Conservation (phyloP, 1,140 invertebrate species). For the Aphelenchoides besseyi region DNA sequence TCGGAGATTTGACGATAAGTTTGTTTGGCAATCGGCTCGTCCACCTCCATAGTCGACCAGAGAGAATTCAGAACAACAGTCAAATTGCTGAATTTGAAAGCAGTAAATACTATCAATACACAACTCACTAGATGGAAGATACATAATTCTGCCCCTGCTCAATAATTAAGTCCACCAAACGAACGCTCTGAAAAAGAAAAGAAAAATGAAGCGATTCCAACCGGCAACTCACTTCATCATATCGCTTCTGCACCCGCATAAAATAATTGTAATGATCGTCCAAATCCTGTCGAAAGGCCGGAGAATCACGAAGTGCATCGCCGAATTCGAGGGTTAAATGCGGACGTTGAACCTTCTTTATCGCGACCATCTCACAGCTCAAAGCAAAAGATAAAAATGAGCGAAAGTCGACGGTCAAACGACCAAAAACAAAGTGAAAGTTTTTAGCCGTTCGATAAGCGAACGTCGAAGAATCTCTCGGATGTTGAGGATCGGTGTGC, state of each 20-base stretch:
- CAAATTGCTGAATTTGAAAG: slow-evolving; percentile 44
- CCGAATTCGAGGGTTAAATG: slow-evolving; percentile 29
- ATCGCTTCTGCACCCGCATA: slow-evolving; percentile 36
- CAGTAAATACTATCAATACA: not conserved
- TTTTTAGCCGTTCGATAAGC: no score
- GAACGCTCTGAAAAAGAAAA: slow-evolving; percentile 33
- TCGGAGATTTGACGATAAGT: slow-evolving; percentile 51
- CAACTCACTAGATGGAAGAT: slow-evolving; percentile 40
- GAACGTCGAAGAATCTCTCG: no score
- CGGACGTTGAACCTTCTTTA: slow-evolving; percentile 9
- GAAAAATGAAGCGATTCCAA: slow-evolving; percentile 21
- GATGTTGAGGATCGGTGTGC: no score
- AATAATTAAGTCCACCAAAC: slow-evolving; percentile 32
- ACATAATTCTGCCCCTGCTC: slow-evolving; percentile 47
- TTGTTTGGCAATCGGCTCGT: slow-evolving; percentile 33
- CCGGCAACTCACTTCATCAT: slow-evolving; percentile 41
- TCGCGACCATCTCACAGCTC: not conserved
- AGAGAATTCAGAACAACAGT: slow-evolving; percentile 45
- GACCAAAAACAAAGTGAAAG: no score
- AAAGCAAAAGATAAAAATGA: no score
- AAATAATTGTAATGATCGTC: slow-evolving; percentile 40
- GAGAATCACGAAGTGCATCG: slow-evolving; percentile 43
- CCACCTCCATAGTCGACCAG: slow-evolving; percentile 41
- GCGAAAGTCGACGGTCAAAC: no score
- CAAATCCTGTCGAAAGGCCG: slow-evolving; percentile 36